Evolutionary conservation across 2,888 invertebrate genomes (phyloP).

Genomic region (Latrodectus hesperus): DNA sequence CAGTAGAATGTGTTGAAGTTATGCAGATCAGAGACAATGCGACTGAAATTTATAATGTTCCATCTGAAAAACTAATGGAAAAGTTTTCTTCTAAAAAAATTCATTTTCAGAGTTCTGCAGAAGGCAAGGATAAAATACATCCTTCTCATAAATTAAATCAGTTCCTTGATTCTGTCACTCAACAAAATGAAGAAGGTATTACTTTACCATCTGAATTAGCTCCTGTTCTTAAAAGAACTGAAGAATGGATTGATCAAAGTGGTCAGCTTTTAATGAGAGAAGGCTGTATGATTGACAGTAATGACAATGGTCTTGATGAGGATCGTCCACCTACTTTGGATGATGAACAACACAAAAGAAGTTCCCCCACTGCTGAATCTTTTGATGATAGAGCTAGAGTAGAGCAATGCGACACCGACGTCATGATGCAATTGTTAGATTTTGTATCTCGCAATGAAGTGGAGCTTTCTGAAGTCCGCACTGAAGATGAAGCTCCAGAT

Average conservation of each 20-base stretch:
- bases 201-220: conserved; percentile 46
- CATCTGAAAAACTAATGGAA: conserved; percentile 51
- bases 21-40: conserved; percentile 44
- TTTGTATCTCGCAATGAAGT: conserved; percentile 70
- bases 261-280: conserved; percentile 52
- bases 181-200: conserved; percentile 18
- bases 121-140: conserved; percentile 32
- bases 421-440: conserved; percentile 61
- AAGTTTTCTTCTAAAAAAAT: conserved; percentile 59
- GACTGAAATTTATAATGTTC: conserved; percentile 46
- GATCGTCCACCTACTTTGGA: conserved; percentile 57
- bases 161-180: conserved; percentile 59
- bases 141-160: conserved; percentile 35
- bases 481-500: conserved; percentile 75
- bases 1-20: conserved; percentile 55
- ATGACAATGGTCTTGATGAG: conserved; percentile 45
- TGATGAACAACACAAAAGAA: conserved; percentile 58
- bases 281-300: conserved; percentile 22
- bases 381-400: conserved; percentile 67
- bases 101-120: conserved; percentile 30
- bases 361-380: conserved; percentile 64
- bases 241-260: conserved; percentile 67
- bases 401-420: conserved; percentile 64
- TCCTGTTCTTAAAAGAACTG: conserved; percentile 52
- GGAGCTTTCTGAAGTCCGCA: conserved; percentile 73